A percentile compares a stretch with the other conserved stretches of the same genome.
Conservation (phyloP, 2,888 invertebrate genomes). For the Andrena minutula region DNA sequence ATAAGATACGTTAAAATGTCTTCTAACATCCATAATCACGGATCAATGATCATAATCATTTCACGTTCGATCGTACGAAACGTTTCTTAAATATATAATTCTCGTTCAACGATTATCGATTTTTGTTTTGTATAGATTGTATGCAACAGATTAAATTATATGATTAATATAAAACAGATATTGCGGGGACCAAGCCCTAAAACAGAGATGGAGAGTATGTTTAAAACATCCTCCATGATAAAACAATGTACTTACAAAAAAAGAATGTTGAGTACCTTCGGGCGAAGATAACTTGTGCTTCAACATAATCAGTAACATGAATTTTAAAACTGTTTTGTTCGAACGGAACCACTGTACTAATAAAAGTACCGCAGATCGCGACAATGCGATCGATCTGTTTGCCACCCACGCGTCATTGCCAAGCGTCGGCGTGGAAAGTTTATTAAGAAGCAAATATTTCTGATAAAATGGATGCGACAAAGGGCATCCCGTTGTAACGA, state of each 20-base stretch:
- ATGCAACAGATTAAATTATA: constrained; percentile 31
- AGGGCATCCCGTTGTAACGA: background rate
- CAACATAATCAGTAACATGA: background rate
- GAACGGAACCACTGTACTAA: constrained; percentile 1
- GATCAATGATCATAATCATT: background rate
- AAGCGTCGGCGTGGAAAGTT: background rate
- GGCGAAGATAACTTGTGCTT: background rate
- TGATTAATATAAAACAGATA: constrained; percentile 14
- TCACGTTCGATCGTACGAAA: background rate
- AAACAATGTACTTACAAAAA: constrained; percentile 48
- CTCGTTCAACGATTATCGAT: background rate
- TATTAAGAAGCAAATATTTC: constrained; percentile 13
- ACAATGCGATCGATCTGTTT: background rate
- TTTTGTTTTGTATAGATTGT: background rate
- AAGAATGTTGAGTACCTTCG: constrained; percentile 1
- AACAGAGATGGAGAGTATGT: background rate
- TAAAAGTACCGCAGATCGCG: constrained; percentile 2
- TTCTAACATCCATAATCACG: constrained; percentile 10
- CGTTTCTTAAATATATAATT: constrained; percentile 29
- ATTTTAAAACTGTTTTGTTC: background rate
- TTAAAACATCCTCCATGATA: constrained; percentile 56
- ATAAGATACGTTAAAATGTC: constrained; percentile 32
- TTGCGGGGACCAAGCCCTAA: background rate
- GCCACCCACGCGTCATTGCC: background rate
- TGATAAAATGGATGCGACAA: constrained; percentile 3